Conservation (phyloP, 2,888 invertebrate species). For the Ormyrus thymus region DNA sequence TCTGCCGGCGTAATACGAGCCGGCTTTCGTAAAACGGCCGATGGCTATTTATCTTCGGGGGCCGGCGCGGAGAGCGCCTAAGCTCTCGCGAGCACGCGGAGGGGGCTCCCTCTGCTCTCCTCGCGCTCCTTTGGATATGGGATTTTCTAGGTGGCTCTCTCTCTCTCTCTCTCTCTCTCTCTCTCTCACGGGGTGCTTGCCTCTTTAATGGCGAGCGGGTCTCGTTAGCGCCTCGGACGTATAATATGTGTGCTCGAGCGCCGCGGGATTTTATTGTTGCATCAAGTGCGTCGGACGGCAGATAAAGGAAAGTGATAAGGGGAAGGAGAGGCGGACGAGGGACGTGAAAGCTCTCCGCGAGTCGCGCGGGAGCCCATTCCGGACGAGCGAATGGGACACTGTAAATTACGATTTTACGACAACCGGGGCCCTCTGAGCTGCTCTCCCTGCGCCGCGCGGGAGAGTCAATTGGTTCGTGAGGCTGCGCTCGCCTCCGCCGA, state of each 20-base stretch:
- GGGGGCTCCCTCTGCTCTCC: background rate
- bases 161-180: background rate
- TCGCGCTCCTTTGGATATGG: constrained; percentile 33
- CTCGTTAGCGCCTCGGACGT: constrained; percentile 58
- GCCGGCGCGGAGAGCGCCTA: background rate
- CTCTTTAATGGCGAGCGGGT: constrained; percentile 52
- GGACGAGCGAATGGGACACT: constrained; percentile 35
- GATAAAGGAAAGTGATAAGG: constrained; percentile 51
- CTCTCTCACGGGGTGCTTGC: constrained; percentile 42
- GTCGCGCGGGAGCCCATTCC: constrained; percentile 11
- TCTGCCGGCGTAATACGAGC: constrained; percentile 54
- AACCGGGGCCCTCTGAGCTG: too few species aligned
- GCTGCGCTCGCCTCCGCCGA: background rate
- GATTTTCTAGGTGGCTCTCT: constrained; percentile 38
- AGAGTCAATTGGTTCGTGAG: constrained; percentile 22
- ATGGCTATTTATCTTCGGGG: constrained; percentile 54
- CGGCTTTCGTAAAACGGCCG: constrained; percentile 55
- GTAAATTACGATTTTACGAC: constrained; percentile 45
- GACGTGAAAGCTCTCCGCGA: background rate
- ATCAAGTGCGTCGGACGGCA: constrained; percentile 38
- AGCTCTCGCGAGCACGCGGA: background rate
- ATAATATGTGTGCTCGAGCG: constrained; percentile 37
- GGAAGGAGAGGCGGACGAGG: background rate
- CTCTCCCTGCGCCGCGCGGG: background rate
- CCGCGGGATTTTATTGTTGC: constrained; percentile 51